Percentiles rank a stretch among this genome's conserved stretches.
phyloP scores from a whole-genome alignment of 2,888 invertebrate species.

The Lomographa bimaculata region DNA sequence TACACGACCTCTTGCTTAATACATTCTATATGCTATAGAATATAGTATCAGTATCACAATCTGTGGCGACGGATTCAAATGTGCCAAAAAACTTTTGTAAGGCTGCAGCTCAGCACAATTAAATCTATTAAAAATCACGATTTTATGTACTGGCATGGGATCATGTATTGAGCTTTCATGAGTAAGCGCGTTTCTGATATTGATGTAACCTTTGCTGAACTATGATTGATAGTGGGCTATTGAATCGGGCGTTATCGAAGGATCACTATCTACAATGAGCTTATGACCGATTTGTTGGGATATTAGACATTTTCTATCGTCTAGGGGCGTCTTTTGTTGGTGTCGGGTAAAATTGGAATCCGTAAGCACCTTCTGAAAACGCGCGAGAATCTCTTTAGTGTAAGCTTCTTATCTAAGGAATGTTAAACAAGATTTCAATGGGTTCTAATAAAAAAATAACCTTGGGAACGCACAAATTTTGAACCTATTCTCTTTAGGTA shows the following conservation, averaged over 20 bases:
- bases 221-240: conserved; percentile 77
- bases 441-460: too few species aligned
- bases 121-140: too few species aligned
- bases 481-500: too few species aligned
- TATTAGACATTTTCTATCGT: conserved; percentile 53
- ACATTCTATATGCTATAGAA: too few species aligned
- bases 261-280: conserved; percentile 52
- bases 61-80: too few species aligned
- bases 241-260: conserved; percentile 65
- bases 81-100: too few species aligned
- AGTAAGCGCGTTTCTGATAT: conserved; percentile 71
- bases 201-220: conserved; percentile 72
- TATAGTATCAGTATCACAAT: too few species aligned
- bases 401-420: conserved; percentile 5
- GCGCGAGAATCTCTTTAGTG: conserved; percentile 15
- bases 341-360: conserved; percentile 23
- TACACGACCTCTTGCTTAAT: too few species aligned
- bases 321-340: conserved; percentile 24
- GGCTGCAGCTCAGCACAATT: too few species aligned
- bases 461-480: too few species aligned
- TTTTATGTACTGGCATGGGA: conserved; percentile 3
- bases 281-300: conserved; percentile 60
- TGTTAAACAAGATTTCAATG: not conserved
- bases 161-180: conserved; percentile 44
- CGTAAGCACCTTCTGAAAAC: conserved; percentile 13